These are phyloP conservation scores for Acrobasis repandana DNA, from an alignment of 2,888 invertebrate species.

Conservation along the genomic window DNA sequence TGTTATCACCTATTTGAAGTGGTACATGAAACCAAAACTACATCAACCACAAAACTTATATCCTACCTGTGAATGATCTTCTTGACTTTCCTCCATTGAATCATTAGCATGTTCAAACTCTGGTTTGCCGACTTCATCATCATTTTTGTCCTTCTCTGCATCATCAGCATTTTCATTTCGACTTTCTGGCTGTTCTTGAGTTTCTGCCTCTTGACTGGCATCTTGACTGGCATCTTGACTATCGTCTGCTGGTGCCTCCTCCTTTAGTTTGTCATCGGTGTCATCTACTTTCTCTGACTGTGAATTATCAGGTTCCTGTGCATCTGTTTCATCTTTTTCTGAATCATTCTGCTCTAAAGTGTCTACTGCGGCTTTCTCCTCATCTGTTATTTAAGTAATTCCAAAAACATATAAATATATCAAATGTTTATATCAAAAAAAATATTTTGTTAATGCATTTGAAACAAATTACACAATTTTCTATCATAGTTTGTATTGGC, in stretches of 20 bases:
- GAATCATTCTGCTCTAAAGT: background rate
- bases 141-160: constrained; percentile 42
- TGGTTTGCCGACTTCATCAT: constrained; percentile 65
- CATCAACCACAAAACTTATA: background rate
- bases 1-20: no score
- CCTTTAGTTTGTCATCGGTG: constrained; percentile 39
- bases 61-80: constrained; percentile 73
- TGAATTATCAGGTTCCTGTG: constrained; percentile 17
- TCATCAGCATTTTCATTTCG: background rate
- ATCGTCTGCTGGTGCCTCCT: constrained; percentile 26
- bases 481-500: no score
- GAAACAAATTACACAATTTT: no score
- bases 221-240: constrained; percentile 35
- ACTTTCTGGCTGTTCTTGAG: constrained; percentile 33
- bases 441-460: no score
- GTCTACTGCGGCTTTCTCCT: background rate
- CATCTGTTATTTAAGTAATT: background rate
- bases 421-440: no score
- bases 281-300: constrained; percentile 19
- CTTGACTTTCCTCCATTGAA: constrained; percentile 66
- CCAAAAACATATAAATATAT: no score
- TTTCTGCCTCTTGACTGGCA: constrained; percentile 37
- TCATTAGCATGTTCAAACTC: constrained; percentile 80
- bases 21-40: no score
- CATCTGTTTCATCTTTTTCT: background rate